These are phyloP conservation scores for Frankliniella fusca DNA, from an alignment of 2,888 invertebrate species.

Conservation along the genomic window DNA sequence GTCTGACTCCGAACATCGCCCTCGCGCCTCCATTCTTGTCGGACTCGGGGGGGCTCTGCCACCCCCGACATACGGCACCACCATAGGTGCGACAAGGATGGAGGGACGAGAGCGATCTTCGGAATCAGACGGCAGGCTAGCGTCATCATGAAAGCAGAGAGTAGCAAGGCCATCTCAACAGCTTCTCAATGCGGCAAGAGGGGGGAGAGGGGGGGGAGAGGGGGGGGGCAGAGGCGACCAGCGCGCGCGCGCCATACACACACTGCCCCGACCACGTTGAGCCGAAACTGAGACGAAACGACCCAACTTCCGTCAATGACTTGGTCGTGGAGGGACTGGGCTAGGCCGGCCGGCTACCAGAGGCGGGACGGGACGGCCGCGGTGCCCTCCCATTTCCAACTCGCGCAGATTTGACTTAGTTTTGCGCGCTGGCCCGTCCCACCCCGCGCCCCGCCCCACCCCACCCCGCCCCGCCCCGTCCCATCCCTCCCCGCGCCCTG, in stretches of 20 bases:
- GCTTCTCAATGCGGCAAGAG: background rate
- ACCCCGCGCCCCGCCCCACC: background rate
- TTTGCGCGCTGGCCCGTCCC: background rate
- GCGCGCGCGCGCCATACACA: background rate
- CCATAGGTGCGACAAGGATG: too few relatives aligned
- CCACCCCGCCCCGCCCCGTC: too few relatives aligned
- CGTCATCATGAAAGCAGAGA: too few relatives aligned
- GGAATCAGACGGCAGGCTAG: too few relatives aligned
- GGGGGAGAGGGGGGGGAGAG: background rate
- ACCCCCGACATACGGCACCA: too few relatives aligned
- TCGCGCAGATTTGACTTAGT: background rate
- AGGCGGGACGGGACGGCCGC: background rate
- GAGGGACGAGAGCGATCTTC: too few relatives aligned
- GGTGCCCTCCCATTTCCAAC: background rate
- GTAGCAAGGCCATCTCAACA: too few relatives aligned
- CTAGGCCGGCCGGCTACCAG: background rate
- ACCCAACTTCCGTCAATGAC: slow-evolving; percentile 1
- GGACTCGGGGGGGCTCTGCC: too few relatives aligned
- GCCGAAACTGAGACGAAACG: slow-evolving; percentile 6
- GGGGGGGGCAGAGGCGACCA: background rate
- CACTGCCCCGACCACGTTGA: background rate
- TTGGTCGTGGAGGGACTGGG: background rate
- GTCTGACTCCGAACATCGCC: too few relatives aligned
- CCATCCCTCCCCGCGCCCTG: too few relatives aligned
- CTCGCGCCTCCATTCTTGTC: too few relatives aligned